Evolutionary conservation across 2,797 vertebrate genomes (phyloP).

Genomic region (Pelochelys cantorii): DNA sequence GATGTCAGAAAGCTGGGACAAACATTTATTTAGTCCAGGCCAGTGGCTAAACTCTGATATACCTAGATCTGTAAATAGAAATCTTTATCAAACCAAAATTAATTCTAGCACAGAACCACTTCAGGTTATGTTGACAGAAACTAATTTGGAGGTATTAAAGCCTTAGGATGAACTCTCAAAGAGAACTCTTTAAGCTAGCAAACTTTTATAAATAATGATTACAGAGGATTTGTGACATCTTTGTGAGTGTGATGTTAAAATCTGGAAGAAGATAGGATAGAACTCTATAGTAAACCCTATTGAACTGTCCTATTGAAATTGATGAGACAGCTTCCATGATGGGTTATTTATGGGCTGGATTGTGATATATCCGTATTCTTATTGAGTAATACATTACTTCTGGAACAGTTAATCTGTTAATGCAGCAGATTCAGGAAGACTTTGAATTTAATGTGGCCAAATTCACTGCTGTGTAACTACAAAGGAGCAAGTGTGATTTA

Average conservation of each 20-base stretch:
- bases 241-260: neutral
- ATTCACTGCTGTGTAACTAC: neutral
- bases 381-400: neutral
- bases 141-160: neutral
- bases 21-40: neutral
- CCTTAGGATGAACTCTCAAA: neutral
- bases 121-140: neutral
- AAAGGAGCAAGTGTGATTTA: neutral
- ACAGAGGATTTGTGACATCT: neutral
- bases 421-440: neutral
- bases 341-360: accelerated
- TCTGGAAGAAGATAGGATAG: neutral
- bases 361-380: neutral
- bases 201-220: neutral
- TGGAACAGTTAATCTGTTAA: neutral
- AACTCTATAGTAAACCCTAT: neutral
- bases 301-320: neutral
- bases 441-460: neutral
- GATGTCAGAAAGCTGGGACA: conserved; percentile 1
- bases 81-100: neutral
- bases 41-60: neutral
- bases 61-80: neutral
- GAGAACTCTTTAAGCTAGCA: neutral
- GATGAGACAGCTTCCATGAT: neutral
- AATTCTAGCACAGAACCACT: conserved; percentile 21